phyloP scores from a whole-genome alignment of 2,888 invertebrate genomes.

The Strigamia crassipes region DNA sequence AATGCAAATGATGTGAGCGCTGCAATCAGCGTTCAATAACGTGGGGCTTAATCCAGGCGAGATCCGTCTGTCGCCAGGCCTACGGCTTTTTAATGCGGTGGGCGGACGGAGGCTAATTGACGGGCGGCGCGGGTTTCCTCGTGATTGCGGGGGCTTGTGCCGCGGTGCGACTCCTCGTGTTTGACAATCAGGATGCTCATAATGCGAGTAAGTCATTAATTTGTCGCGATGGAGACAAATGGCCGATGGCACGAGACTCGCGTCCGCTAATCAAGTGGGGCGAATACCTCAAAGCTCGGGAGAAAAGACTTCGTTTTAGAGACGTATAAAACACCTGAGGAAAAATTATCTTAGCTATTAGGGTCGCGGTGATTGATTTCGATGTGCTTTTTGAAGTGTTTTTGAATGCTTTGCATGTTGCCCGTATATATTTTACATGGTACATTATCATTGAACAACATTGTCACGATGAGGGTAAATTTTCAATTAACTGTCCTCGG shows the following conservation, averaged over 20 bases:
- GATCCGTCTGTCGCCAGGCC: conserved; percentile 47
- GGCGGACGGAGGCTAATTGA: conserved; percentile 44
- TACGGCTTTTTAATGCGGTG: conserved; percentile 47
- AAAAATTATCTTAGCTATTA: background rate
- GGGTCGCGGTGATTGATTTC: background rate
- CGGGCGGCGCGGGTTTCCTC: conserved; percentile 34
- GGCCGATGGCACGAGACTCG: conserved; percentile 28
- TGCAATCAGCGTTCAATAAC: conserved; percentile 36
- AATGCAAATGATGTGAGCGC: conserved; percentile 8
- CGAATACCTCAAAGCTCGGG: background rate
- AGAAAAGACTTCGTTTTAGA: background rate
- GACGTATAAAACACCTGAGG: background rate
- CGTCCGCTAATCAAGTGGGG: conserved; percentile 25
- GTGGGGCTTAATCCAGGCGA: conserved; percentile 44
- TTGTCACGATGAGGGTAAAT: background rate
- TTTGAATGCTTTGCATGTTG: conserved; percentile 2
- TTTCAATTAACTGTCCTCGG: background rate
- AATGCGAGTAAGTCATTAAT: conserved; percentile 42
- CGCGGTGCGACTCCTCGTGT: conserved; percentile 35
- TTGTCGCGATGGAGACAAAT: conserved; percentile 42
- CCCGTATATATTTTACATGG: background rate
- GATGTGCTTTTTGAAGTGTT: background rate
- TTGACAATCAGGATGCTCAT: conserved; percentile 39
- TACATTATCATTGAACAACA: conserved; percentile 11
- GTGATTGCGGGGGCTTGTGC: conserved; percentile 20